Conservation (phyloP, 2,797 vertebrate genomes). For the Microcaecilia unicolor region DNA sequence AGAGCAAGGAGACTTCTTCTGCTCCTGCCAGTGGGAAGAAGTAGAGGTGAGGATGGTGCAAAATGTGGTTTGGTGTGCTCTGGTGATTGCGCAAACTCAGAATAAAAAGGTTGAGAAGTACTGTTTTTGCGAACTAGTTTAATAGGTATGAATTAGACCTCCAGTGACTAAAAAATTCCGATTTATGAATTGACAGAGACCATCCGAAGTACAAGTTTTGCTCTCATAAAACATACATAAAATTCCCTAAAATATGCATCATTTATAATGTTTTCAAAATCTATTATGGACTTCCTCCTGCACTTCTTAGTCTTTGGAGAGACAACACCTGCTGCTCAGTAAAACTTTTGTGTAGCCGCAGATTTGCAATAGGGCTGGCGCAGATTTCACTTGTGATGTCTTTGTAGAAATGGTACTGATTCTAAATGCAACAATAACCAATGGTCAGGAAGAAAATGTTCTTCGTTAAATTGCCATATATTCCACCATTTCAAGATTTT, state of each 20-base stretch:
- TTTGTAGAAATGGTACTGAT: constrained; percentile 34
- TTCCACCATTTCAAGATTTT: constrained; percentile 4
- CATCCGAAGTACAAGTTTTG: neutral
- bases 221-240: constrained; percentile 15
- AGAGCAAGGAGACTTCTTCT: too few relatives aligned
- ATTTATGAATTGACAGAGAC: too few relatives aligned
- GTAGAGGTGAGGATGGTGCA: too few relatives aligned
- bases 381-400: constrained; percentile 39
- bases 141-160: too few relatives aligned
- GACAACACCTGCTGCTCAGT: constrained; percentile 59
- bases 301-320: constrained; percentile 41
- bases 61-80: too few relatives aligned
- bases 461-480: neutral
- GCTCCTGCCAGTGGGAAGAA: too few relatives aligned
- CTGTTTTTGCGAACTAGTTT: too few relatives aligned
- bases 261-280: constrained; percentile 44
- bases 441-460: too few relatives aligned
- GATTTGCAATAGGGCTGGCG: constrained; percentile 39
- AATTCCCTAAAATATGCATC: constrained; percentile 7
- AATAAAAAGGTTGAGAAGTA: too few relatives aligned
- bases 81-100: too few relatives aligned
- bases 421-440: too few relatives aligned
- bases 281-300: constrained; percentile 50
- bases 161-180: too few relatives aligned
- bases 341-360: constrained; percentile 46